These are phyloP conservation scores for Arge pagana DNA, from an alignment of 2,888 invertebrate species.

Conservation along the genomic window DNA sequence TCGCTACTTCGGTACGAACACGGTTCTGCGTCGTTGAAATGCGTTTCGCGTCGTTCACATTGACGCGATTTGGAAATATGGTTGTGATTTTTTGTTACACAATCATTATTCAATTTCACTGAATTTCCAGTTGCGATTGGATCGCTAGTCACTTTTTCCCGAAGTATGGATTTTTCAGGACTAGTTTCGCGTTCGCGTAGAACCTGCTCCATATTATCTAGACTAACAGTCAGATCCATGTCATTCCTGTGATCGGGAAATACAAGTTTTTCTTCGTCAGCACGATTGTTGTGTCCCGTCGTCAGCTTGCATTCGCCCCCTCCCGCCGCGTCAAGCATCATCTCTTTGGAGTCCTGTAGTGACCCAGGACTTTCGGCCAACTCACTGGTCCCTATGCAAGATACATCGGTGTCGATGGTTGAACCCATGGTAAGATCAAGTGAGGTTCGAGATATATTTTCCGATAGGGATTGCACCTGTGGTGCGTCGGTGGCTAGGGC, in stretches of 20 bases:
- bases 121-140: background rate
- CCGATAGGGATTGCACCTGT: conserved; percentile 43
- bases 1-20: background rate
- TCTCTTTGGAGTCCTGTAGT: conserved; percentile 40
- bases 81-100: conserved; percentile 1
- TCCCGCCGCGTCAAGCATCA: conserved; percentile 35
- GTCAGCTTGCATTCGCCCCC: conserved; percentile 21
- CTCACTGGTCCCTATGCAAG: conserved; percentile 49
- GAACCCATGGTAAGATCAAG: conserved; percentile 50
- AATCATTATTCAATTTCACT: conserved; percentile 1
- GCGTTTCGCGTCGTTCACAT: conserved; percentile 16
- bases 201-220: background rate
- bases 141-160: background rate
- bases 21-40: conserved; percentile 7
- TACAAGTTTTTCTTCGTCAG: background rate
- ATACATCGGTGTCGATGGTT: conserved; percentile 45
- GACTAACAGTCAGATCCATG: background rate
- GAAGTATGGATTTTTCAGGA: background rate
- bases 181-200: background rate
- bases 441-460: conserved; percentile 49
- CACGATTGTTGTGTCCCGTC: conserved; percentile 9
- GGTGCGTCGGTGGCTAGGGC: conserved; percentile 46
- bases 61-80: conserved; percentile 5
- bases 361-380: conserved; percentile 43
- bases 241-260: conserved; percentile 1